Percentiles rank a stretch among this genome's conserved stretches.
Conservation (phyloP, 2,113 vertebrate genomes). For the Montifringilla adamsi region DNA sequence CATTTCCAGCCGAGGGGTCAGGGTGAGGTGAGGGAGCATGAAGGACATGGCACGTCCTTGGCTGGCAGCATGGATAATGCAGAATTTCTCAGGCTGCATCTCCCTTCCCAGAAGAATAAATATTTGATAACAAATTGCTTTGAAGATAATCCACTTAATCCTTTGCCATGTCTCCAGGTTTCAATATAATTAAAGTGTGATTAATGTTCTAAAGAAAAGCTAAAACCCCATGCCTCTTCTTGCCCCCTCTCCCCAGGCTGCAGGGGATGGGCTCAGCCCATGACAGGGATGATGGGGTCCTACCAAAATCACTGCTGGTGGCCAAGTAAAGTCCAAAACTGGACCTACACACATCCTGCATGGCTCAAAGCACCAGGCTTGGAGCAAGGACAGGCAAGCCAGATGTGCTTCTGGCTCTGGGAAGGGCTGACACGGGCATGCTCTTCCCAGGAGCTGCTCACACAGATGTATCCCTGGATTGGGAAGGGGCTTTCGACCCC, state of each 20-base stretch:
- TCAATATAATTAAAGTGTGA: slow-evolving; percentile 51
- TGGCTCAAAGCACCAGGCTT: neutral
- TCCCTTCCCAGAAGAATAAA: slow-evolving; percentile 36
- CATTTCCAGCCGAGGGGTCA: neutral
- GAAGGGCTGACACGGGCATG: neutral
- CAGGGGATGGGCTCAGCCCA: neutral
- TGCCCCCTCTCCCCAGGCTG: neutral
- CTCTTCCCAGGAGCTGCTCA: neutral
- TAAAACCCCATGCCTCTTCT: neutral
- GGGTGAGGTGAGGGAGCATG: neutral
- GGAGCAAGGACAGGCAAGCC: neutral
- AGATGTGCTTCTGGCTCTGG: neutral
- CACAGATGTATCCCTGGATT: neutral
- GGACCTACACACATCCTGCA: neutral
- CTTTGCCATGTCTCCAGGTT: slow-evolving; percentile 44
- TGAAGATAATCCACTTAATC: slow-evolving; percentile 55
- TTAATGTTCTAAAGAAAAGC: slow-evolving; percentile 57
- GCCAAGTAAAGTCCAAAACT: neutral
- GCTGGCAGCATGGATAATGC: neutral
- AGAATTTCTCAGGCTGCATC: neutral
- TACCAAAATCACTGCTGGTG: neutral
- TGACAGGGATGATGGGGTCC: neutral
- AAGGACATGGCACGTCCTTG: neutral
- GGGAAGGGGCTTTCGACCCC: neutral
- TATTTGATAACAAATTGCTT: slow-evolving; percentile 54